Percentiles rank a stretch among this genome's conserved stretches.
phyloP scores from a whole-genome alignment of 2,797 vertebrate genomes.

The Bovichtus variegatus region DNA sequence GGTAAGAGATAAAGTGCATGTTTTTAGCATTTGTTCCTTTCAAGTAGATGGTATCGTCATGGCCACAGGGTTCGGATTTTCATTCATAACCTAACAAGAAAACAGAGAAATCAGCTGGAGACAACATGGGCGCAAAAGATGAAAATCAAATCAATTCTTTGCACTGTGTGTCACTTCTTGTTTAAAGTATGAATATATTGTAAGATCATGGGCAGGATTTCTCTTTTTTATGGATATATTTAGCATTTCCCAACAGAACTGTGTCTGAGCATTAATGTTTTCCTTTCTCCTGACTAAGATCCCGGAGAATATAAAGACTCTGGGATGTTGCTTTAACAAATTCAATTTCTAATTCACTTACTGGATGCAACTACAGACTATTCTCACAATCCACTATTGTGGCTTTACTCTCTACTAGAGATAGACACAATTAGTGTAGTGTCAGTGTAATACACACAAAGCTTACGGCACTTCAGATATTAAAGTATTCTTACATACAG shows the following conservation, averaged over 20 bases:
- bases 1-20: constrained; percentile 41
- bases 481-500: background rate
- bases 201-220: constrained; percentile 4
- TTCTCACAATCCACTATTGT: constrained; percentile 4
- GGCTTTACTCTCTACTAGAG: background rate
- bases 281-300: constrained; percentile 11
- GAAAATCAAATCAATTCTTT: constrained; percentile 20
- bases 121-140: constrained; percentile 28
- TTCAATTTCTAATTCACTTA: constrained; percentile 32
- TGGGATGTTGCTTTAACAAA: constrained; percentile 34
- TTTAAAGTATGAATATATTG: constrained; percentile 41
- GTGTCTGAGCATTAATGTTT: constrained; percentile 23
- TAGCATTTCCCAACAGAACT: constrained; percentile 23
- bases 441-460: constrained; percentile 1
- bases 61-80: constrained; percentile 43
- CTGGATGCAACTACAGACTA: constrained; percentile 14
- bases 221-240: constrained; percentile 28
- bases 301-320: constrained; percentile 4
- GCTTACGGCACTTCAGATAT: background rate
- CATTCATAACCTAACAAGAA: constrained; percentile 7
- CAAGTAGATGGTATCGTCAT: constrained; percentile 25
- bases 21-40: constrained; percentile 44
- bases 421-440: background rate
- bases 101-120: constrained; percentile 40
- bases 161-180: constrained; percentile 14